Evolutionary conservation across 2,888 invertebrate species (phyloP), one percentile per base, ranked within the genome.

Genomic region (Phengaris arion): DNA sequence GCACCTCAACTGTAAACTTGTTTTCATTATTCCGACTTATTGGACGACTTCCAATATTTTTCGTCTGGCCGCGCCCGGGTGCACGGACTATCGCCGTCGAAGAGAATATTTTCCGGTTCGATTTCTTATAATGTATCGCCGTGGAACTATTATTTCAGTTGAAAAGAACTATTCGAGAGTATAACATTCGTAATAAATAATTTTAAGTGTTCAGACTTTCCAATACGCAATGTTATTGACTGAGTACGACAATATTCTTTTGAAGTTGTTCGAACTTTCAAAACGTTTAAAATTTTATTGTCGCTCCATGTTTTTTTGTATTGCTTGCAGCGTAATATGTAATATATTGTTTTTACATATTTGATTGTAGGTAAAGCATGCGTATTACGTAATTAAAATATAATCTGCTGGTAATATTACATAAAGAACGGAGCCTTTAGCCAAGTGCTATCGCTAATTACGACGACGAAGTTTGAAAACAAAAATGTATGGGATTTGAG

Each of bases 21-120:
- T 90, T 92, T 91, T 91, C 91, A 92, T 92, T 92, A 91, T 89
- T 86, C 84, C 48, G 87, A 89, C 85, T 88, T 91, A 90, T 93
- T 93, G 93, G 93, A 92, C 82, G 81, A 85, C 85, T 86, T 92
- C 92, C 92, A 92, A 92, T 89, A 90, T 89, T 91, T 90, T 86
- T 87, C 89, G 87, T 86, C 81, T 87, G 87, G 88, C 82, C 89
- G 89, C 89, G 86, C 89, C 84, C 85, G 85, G 86, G 86, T 88
- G 89, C 86, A 85, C 85, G 81, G 80, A 79, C 85, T 87, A 85
- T 85, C 85, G 86, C 85, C 84, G 85, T 85, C 84, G 85, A 83
- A 82, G 82, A 84, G 84, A 84, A 84, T 84, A 85, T 86, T 87
- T 81, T 80, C 81, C 81, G 81, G 79, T 80, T 80, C 79, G 78